Base-by-base conservation (phyloP, 2,797 vertebrate species). In the Salarias fasciatus region DNA sequence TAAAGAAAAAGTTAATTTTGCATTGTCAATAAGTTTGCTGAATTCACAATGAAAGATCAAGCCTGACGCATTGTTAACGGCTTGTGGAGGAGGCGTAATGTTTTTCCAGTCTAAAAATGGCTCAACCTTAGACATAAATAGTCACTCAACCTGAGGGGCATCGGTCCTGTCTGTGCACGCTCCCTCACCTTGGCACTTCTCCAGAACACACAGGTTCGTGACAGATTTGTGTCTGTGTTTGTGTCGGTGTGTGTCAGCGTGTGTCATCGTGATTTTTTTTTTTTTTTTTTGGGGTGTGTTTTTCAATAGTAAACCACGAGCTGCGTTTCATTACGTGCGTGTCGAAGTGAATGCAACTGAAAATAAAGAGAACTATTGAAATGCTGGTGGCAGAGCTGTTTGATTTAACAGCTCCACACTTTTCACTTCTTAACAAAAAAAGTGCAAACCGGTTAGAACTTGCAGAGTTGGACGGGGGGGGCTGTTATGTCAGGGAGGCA, bases 141-240 rank as follows among this genome's bases (percentile, higher is more conserved):
- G 75, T 63, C 59, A 47, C 24, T 53, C 30, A 65, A 76, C 73
- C 74, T 9, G 10, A 43, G 47, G 76, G 55, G 63, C 49, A 43
- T 11, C 40, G 50, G 69, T 76, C 76, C 53, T 88, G 88, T 84
- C 72, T 77, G 72, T 81, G 75, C 88, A 78, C 11, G 87, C 67
- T 57, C n/a, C 43, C 65, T 62, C 45, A 11, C 42, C 56, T 52
- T 82, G 69, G 80, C 74, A 33, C 47, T 13, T 30, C 37, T 63
- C 64, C 82, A 75, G 41, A 47, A 58, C 13, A 53, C 47, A 72
- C 63, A 65, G 62, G 51, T 35, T 11, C 40, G 18, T 43, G 36
- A 43, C 43, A 33, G 55, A 53, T 75, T 14, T 70, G 38, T 75
- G 53, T 61, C 48, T 66, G 51, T 50, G 40, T 57, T 12, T 31